Evolutionary conservation across 2,888 invertebrate genomes (phyloP).

Genomic region (Syrista parreyssii): DNA sequence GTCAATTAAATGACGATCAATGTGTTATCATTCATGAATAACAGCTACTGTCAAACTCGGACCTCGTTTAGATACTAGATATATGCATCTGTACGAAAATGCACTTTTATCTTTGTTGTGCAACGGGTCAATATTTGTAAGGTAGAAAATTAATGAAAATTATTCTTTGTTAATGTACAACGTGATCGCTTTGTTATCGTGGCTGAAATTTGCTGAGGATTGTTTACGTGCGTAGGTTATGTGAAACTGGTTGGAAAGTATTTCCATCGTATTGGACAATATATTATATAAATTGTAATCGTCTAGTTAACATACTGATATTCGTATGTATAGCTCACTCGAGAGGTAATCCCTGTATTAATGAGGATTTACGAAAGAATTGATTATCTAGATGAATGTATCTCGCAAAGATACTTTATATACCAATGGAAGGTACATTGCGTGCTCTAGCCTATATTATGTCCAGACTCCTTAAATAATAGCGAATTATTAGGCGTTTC

Average conservation of each 20-base stretch:
- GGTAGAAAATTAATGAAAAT: neutral
- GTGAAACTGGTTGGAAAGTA: neutral
- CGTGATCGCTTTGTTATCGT: neutral
- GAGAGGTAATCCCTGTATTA: neutral
- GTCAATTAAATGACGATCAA: neutral
- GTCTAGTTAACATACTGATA: slow-evolving; percentile 40
- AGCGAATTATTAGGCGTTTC: neutral
- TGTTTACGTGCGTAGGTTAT: neutral
- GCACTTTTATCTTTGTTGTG: neutral
- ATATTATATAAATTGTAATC: slow-evolving; percentile 46
- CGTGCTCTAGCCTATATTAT: neutral
- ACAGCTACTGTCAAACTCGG: neutral
- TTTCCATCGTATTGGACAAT: slow-evolving; percentile 44
- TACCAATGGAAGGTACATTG: neutral
- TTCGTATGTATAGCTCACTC: slow-evolving; percentile 44
- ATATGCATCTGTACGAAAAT: neutral
- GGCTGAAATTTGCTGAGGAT: neutral
- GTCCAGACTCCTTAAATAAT: neutral
- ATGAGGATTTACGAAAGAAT: neutral
- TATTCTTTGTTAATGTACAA: neutral
- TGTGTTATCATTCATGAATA: neutral
- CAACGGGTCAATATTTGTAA: neutral
- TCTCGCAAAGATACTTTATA: neutral
- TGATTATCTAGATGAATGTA: neutral
- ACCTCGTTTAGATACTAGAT: neutral